Evolutionary conservation across 2,888 invertebrate genomes (phyloP).

Genomic region (Nemotelus nigrinus): DNA sequence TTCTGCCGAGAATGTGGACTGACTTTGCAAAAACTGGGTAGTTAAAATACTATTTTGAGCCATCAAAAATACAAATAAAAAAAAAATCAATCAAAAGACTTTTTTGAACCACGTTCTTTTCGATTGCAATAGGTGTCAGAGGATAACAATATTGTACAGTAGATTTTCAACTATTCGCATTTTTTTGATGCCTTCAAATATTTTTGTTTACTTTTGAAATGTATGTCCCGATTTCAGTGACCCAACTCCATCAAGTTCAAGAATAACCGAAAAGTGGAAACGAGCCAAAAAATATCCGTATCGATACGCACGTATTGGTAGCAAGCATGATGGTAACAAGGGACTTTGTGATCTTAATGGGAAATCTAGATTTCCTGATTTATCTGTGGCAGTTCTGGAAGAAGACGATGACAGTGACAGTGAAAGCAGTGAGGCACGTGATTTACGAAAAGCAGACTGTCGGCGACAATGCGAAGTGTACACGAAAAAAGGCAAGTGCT

Average conservation of each 20-base stretch:
- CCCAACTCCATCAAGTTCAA: background rate
- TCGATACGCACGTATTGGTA: constrained; percentile 4
- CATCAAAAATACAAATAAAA: background rate
- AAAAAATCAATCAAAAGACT: background rate
- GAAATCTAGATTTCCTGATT: too few species aligned
- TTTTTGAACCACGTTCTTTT: background rate
- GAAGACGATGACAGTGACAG: too few species aligned
- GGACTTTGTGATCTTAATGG: too few species aligned
- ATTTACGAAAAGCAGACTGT: too few species aligned
- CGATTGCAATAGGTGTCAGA: too few species aligned
- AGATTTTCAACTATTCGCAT: too few species aligned
- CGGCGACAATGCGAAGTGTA: background rate
- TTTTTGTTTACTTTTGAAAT: background rate
- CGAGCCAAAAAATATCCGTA: background rate
- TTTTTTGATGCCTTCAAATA: background rate
- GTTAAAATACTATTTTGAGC: background rate
- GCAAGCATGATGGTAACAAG: background rate
- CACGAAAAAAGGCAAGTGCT: background rate
- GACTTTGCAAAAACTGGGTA: constrained; percentile 19
- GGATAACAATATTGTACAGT: too few species aligned
- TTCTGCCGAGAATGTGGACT: constrained; percentile 26
- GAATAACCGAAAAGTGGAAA: constrained; percentile 1
- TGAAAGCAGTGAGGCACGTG: too few species aligned
- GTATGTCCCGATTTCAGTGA: background rate
- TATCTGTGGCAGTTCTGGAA: too few species aligned